Evolutionary conservation across 2,113 vertebrate species (phyloP).

Genomic region (Brienomyrus brachyistius): DNA sequence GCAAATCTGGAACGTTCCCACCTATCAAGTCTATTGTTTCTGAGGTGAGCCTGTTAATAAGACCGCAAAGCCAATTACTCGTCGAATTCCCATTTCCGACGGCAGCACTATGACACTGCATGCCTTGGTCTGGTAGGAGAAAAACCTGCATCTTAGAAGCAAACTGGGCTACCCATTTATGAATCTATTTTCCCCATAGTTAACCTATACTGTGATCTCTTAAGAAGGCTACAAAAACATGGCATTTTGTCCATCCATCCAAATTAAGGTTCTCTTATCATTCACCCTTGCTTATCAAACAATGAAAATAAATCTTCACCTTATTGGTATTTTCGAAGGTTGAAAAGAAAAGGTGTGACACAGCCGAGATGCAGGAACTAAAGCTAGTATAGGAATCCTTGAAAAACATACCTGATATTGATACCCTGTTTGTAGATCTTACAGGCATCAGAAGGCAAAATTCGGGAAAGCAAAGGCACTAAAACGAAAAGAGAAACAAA

Average conservation of each 20-base stretch:
- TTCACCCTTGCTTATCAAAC: not conserved
- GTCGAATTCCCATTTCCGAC: not conserved
- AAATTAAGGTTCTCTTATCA: not conserved
- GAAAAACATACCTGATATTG: constrained; percentile 83
- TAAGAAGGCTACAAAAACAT: not conserved
- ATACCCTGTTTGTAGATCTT: constrained; percentile 99
- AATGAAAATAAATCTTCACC: not conserved
- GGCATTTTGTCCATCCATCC: not conserved
- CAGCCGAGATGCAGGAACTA: not conserved
- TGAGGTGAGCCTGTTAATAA: not conserved
- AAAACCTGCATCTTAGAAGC: constrained; percentile 17
- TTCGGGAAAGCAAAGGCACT: constrained; percentile 99
- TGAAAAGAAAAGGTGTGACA: not conserved
- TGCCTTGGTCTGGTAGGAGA: not conserved
- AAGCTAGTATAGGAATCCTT: not conserved
- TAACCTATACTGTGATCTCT: not conserved
- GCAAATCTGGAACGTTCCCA: not conserved
- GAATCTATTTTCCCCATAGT: not conserved
- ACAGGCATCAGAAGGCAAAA: constrained; percentile 96
- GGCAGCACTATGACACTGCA: not conserved
- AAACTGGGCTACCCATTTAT: not conserved
- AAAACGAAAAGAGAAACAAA: constrained; percentile 39
- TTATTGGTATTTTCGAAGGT: not conserved
- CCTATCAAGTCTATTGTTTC: not conserved
- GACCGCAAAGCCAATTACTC: not conserved